A percentile compares a stretch with the other conserved stretches of the same genome.
phyloP scores from a whole-genome alignment of 2,797 vertebrate genomes.

The Chelmon rostratus region DNA sequence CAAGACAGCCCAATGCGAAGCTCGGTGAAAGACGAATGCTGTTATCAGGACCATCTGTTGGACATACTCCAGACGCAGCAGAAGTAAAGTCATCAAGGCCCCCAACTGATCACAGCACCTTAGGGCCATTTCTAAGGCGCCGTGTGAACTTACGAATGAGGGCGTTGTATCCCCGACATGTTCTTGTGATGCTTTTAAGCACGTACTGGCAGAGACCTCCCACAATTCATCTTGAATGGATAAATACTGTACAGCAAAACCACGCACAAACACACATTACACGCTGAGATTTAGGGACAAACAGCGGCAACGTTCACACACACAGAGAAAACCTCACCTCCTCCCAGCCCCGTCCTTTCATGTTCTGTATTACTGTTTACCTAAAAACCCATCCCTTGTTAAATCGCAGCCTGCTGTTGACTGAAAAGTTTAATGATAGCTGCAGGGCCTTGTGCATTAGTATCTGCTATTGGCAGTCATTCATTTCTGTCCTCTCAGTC shows the following conservation, averaged over 20 bases:
- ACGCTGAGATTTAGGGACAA: slow-evolving; percentile 48
- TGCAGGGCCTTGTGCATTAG: slow-evolving; percentile 67
- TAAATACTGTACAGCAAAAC: slow-evolving; percentile 33
- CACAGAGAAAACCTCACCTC: slow-evolving; percentile 16
- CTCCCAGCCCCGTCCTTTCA: slow-evolving; percentile 41
- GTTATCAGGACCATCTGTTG: slow-evolving; percentile 75
- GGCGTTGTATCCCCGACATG: slow-evolving; percentile 38
- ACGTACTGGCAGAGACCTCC: slow-evolving; percentile 43
- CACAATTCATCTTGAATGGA: slow-evolving; percentile 44
- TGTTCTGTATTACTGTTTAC: slow-evolving; percentile 66
- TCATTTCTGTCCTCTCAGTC: slow-evolving; percentile 58
- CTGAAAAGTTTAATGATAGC: slow-evolving; percentile 85
- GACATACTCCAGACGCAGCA: slow-evolving; percentile 66
- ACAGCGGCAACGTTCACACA: slow-evolving; percentile 36
- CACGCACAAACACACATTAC: slow-evolving; percentile 44
- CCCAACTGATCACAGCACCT: slow-evolving; percentile 68
- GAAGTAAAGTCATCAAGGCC: slow-evolving; percentile 73
- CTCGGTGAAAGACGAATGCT: slow-evolving; percentile 58
- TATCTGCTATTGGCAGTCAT: slow-evolving; percentile 76
- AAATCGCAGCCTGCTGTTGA: slow-evolving; percentile 70
- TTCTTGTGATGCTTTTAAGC: slow-evolving; percentile 60
- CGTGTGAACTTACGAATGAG: slow-evolving; percentile 57
- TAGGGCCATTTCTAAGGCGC: slow-evolving; percentile 55
- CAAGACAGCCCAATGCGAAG: slow-evolving; percentile 44
- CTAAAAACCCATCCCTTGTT: slow-evolving; percentile 69